Conservation (phyloP, 2,888 invertebrate species). For the Pimpla rufipes region DNA sequence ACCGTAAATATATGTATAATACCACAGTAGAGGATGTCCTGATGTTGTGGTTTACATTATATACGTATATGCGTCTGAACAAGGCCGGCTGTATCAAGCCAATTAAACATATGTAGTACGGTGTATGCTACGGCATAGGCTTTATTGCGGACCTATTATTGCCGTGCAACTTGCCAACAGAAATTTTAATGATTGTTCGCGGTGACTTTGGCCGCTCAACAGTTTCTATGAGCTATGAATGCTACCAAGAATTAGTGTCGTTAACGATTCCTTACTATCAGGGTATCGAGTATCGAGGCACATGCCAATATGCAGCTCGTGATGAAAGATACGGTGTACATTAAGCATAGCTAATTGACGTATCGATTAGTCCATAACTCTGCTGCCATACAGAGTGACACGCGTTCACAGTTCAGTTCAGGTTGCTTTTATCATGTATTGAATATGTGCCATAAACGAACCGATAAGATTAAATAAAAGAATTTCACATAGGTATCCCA, state of each 20-base stretch:
- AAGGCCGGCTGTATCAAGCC: conserved; percentile 17
- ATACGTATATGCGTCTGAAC: conserved; percentile 17
- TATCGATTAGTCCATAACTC: conserved; percentile 35
- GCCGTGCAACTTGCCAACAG: not conserved
- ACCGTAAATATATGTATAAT: not conserved
- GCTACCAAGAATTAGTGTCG: not conserved
- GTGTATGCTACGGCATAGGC: conserved; percentile 9
- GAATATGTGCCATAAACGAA: not conserved
- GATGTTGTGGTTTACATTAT: conserved; percentile 30
- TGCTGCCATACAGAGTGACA: not conserved
- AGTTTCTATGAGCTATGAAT: conserved; percentile 5
- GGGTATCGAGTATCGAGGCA: not conserved
- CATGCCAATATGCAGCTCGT: not conserved
- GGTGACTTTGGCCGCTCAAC: conserved; percentile 15
- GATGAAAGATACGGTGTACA: not conserved
- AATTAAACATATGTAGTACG: conserved; percentile 3
- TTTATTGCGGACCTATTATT: not conserved
- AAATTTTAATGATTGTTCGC: conserved; percentile 31
- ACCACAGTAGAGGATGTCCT: not conserved
- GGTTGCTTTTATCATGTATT: not conserved
- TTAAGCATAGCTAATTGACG: conserved; percentile 13
- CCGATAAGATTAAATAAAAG: not conserved
- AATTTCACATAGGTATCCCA: too few species aligned
- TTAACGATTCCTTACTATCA: not conserved
- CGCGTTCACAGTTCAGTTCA: not conserved